A percentile compares a stretch with the other conserved stretches of the same genome.
These are phyloP conservation scores for Miltochrista miniata DNA, from an alignment of 2,888 invertebrate species.

Conservation along the genomic window DNA sequence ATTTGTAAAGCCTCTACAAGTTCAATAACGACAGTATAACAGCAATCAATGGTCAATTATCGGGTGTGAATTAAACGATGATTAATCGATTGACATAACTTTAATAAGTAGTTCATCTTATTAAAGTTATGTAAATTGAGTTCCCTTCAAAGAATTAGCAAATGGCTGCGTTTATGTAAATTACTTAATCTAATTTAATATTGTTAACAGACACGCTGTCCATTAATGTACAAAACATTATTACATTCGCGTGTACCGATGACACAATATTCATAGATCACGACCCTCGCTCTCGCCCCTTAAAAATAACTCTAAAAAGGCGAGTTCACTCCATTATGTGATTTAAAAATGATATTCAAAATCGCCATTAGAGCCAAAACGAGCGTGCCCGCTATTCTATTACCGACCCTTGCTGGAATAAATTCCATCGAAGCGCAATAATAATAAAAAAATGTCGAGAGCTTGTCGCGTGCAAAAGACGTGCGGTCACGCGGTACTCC, in stretches of 20 bases:
- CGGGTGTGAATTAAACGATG: too few relatives aligned
- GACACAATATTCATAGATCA: conserved; percentile 35
- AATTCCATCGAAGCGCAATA: conserved; percentile 82
- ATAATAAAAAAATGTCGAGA: conserved; percentile 83
- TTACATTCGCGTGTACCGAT: conserved; percentile 26
- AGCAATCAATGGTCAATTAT: too few relatives aligned
- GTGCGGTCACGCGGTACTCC: conserved; percentile 74
- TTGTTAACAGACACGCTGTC: neutral
- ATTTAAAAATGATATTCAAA: conserved; percentile 83
- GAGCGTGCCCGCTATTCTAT: conserved; percentile 72
- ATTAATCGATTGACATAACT: too few relatives aligned
- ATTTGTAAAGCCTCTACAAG: too few relatives aligned
- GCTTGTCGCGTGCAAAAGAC: conserved; percentile 82
- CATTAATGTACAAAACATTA: conserved; percentile 7
- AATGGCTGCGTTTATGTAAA: neutral
- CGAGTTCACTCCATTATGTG: conserved; percentile 76
- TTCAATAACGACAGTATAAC: too few relatives aligned
- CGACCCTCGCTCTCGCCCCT: conserved; percentile 44
- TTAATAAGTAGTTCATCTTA: too few relatives aligned
- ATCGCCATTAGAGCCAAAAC: conserved; percentile 65
- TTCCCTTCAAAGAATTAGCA: too few relatives aligned
- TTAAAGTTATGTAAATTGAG: too few relatives aligned
- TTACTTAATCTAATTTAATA: neutral
- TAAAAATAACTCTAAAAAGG: conserved; percentile 70
- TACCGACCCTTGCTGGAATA: conserved; percentile 71